Evolutionary conservation across 2,113 vertebrate species (phyloP).

Genomic region (Micromys minutus): DNA sequence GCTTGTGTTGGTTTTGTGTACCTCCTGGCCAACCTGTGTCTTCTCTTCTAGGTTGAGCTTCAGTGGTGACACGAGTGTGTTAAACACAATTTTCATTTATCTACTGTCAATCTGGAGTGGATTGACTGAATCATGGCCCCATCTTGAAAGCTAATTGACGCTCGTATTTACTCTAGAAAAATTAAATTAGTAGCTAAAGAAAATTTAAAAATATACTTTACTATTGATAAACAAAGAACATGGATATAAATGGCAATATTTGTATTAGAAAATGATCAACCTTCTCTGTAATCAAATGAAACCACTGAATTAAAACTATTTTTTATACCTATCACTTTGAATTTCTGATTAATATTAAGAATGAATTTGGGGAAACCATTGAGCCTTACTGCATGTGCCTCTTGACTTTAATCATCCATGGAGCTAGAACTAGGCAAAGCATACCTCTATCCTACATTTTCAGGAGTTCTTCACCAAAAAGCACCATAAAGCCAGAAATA

Average conservation of each 20-base stretch:
- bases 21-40: not conserved
- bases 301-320: not conserved
- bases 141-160: not conserved
- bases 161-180: not conserved
- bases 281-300: not conserved
- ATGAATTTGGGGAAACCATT: not conserved
- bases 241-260: not conserved
- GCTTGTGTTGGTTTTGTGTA: not conserved
- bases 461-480: not conserved
- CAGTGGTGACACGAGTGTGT: accelerated
- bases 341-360: slow-evolving; percentile 9
- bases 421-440: not conserved
- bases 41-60: not conserved
- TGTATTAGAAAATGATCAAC: not conserved
- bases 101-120: not conserved
- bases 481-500: not conserved
- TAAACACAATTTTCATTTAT: not conserved
- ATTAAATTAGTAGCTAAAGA: not conserved
- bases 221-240: not conserved
- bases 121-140: no score
- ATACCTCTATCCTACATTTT: not conserved
- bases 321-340: not conserved
- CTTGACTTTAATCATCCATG: not conserved
- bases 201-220: not conserved
- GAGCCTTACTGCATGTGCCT: not conserved